Conservation (phyloP, 2,113 vertebrate species). For the Tragelaphus scriptus region DNA sequence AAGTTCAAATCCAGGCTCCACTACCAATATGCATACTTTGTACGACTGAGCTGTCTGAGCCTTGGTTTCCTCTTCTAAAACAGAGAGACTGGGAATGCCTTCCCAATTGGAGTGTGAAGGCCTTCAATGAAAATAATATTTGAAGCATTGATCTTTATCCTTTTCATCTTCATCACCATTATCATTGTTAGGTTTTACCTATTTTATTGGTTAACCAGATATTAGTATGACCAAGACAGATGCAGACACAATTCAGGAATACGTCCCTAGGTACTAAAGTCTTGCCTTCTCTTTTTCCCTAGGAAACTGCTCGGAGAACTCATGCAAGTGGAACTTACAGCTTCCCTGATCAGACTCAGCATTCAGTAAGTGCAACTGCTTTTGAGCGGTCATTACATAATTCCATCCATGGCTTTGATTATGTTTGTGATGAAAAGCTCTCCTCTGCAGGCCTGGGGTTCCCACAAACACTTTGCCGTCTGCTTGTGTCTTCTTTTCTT, state of each 20-base stretch:
- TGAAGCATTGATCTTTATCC: neutral
- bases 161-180: neutral
- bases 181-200: neutral
- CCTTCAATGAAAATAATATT: neutral
- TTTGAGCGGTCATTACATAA: neutral
- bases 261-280: neutral
- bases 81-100: neutral
- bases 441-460: neutral
- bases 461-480: neutral
- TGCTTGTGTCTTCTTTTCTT: neutral
- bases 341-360: slow-evolving; percentile 75
- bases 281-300: neutral
- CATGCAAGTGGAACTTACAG: slow-evolving; percentile 79
- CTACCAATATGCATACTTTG: neutral
- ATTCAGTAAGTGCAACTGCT: slow-evolving; percentile 77
- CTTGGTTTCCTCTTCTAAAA: neutral
- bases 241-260: too few relatives aligned
- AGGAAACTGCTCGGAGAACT: slow-evolving; percentile 79
- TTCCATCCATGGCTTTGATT: neutral
- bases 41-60: neutral
- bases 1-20: neutral
- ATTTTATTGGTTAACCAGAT: neutral
- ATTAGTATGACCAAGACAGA: neutral
- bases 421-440: neutral
- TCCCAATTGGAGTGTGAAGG: neutral